Base-by-base conservation (phyloP, 1,140 invertebrate genomes). In the Zelostemma sp. region DNA sequence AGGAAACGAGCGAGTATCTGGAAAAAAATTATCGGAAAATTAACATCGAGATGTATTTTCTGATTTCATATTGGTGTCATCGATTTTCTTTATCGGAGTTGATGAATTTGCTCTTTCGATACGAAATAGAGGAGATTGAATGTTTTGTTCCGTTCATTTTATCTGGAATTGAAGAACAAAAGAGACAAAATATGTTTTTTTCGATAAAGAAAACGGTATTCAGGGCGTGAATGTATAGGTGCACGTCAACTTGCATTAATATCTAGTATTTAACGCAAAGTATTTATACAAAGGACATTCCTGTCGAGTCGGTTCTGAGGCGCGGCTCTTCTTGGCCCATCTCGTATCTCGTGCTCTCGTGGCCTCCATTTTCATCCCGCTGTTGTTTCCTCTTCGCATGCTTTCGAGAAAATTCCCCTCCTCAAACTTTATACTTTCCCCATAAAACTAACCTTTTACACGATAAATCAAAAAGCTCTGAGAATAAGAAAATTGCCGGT, bases 261-360 rank as follows among this genome's bases (percentile, higher is more conserved):
- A 62, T 68, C 45, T 43, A 61, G 40, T 51, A 46, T n/a, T 28
- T 38, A 16, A 43, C 51, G 73, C 56, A 72, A 74, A 60, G 50
- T 68, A 76, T 61, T 67, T 62, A 8, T 8, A 79, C 75, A 72
- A 75, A 79, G 70, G 74, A 79, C 74, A 79, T 77, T 79, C 75
- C 61, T 75, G 72, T 74, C 63, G 66, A 75, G 74, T 75, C 74
- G 72, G 69, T 57, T 59, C 49, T 48, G 69, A 77, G 75, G 77
- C 70, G 73, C 75, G 76, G 65, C 73, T 35, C n/a, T 50, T 46
- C 59, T 58, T 53, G 65, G 51, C 43, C 57, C 65, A 57, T 54
- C 60, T 54, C 21, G 56, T 38, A 51, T 59, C 63, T 40, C 65
- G 38, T 59, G 50, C n/a, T 64, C 51, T 41, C 38, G 19, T 59